Percentiles rank a stretch among this genome's conserved stretches.
These are phyloP conservation scores for Mesochorus sp. DNA, from an alignment of 2,888 invertebrate species.

Conservation along the genomic window DNA sequence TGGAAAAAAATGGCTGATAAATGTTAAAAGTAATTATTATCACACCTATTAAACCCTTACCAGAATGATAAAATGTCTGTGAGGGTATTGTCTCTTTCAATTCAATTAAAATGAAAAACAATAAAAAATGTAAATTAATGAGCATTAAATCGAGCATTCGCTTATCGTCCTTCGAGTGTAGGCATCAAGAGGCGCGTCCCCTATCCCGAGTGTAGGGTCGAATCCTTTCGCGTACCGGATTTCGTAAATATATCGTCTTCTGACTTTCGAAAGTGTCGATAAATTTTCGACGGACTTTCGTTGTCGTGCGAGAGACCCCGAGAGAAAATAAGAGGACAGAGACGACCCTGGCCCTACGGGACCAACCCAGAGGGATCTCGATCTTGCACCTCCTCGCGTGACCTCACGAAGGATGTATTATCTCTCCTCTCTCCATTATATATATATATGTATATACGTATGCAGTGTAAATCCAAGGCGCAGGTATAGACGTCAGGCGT, in stretches of 20 bases:
- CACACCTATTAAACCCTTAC: too few relatives aligned
- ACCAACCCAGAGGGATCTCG: slow-evolving; percentile 18
- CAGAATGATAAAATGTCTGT: too few relatives aligned
- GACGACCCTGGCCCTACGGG: slow-evolving; percentile 27
- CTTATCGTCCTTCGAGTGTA: neutral
- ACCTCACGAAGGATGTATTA: slow-evolving; percentile 46
- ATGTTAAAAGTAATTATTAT: too few relatives aligned
- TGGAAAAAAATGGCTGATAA: too few relatives aligned
- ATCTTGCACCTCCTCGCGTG: slow-evolving; percentile 36
- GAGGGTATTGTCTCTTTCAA: too few relatives aligned
- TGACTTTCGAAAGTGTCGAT: slow-evolving; percentile 49
- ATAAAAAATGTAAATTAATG: too few relatives aligned
- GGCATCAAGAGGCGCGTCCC: slow-evolving; percentile 23
- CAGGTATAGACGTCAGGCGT: slow-evolving; percentile 13
- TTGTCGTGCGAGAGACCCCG: neutral
- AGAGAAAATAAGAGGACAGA: slow-evolving; percentile 16
- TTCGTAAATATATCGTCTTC: slow-evolving; percentile 32
- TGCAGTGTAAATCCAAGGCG: slow-evolving; percentile 25
- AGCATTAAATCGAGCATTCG: too few relatives aligned
- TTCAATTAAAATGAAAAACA: too few relatives aligned
- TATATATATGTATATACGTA: neutral
- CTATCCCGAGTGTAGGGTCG: slow-evolving; percentile 7
- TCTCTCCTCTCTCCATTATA: neutral
- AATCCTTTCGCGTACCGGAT: slow-evolving; percentile 19
- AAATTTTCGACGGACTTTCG: slow-evolving; percentile 38